Conservation (phyloP, 1,140 invertebrate species). For the Leptestheria dahalacensis region DNA sequence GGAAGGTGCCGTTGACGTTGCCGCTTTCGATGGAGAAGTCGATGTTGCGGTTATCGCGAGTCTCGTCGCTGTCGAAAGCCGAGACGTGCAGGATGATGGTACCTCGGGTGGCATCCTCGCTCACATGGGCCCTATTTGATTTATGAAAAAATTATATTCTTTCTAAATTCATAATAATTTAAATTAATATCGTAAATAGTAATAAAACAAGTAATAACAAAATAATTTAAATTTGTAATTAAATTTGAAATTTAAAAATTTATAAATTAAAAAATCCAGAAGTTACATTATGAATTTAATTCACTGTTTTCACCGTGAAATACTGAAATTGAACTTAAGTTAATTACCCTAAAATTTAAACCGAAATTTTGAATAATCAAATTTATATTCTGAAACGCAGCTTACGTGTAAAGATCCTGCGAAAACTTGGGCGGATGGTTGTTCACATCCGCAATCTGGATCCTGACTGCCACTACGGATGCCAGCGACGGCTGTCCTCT, state of each 20-base stretch:
- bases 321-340: too few species aligned
- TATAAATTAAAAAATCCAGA: not conserved
- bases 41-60: constrained; percentile 40
- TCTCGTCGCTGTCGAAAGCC: constrained; percentile 34
- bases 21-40: constrained; percentile 56
- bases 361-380: too few species aligned
- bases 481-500: constrained; percentile 51
- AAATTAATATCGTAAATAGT: too few species aligned
- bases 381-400: too few species aligned
- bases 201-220: too few species aligned
- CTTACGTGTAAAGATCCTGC: constrained; percentile 48
- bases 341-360: too few species aligned
- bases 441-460: constrained; percentile 44
- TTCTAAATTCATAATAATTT: not conserved
- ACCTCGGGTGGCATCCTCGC: constrained; percentile 53
- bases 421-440: constrained; percentile 42
- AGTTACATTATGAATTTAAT: not conserved
- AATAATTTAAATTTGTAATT: too few species aligned
- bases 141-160: not conserved
- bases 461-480: constrained; percentile 51
- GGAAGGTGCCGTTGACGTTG: constrained; percentile 57
- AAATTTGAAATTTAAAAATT: constrained; percentile 12
- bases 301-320: constrained; percentile 1
- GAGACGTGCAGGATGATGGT: constrained; percentile 48
- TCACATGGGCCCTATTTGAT: constrained; percentile 16